Conservation (phyloP, 2,797 vertebrate species). For the Coregonus ussuriensis region DNA sequence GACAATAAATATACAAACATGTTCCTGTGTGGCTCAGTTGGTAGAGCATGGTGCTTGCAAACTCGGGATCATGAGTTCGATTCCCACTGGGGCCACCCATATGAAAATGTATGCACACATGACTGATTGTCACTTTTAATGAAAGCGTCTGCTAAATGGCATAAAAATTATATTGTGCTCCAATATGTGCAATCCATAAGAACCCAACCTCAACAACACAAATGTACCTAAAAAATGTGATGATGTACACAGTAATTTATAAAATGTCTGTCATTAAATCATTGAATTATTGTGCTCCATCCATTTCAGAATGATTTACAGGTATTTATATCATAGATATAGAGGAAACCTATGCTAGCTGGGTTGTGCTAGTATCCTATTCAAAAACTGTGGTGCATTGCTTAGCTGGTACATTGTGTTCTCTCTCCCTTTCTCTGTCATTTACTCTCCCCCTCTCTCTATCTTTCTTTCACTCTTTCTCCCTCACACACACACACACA, state of each 20-base stretch:
- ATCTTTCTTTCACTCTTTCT: too few relatives aligned
- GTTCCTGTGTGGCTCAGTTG: too few relatives aligned
- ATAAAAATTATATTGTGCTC: background rate
- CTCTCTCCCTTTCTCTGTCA: too few relatives aligned
- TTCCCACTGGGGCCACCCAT: background rate
- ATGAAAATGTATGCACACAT: background rate
- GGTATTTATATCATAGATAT: background rate
- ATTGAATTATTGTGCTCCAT: background rate
- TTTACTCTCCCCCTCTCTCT: background rate
- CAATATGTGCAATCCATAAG: too few relatives aligned
- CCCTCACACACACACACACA: too few relatives aligned
- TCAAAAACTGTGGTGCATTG: conserved; percentile 24
- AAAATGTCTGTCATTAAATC: background rate
- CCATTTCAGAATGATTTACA: background rate
- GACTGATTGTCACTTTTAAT: background rate
- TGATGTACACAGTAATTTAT: too few relatives aligned
- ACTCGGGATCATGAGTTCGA: too few relatives aligned
- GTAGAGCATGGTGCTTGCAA: too few relatives aligned
- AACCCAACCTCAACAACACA: too few relatives aligned
- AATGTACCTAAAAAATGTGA: background rate
- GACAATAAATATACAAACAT: background rate
- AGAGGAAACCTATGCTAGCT: too few relatives aligned
- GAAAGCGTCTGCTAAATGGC: background rate
- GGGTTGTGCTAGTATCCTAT: background rate
- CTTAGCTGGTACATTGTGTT: conserved; percentile 4